Conservation (phyloP, 2,797 vertebrate species). For the Eleutherodactylus coqui region DNA sequence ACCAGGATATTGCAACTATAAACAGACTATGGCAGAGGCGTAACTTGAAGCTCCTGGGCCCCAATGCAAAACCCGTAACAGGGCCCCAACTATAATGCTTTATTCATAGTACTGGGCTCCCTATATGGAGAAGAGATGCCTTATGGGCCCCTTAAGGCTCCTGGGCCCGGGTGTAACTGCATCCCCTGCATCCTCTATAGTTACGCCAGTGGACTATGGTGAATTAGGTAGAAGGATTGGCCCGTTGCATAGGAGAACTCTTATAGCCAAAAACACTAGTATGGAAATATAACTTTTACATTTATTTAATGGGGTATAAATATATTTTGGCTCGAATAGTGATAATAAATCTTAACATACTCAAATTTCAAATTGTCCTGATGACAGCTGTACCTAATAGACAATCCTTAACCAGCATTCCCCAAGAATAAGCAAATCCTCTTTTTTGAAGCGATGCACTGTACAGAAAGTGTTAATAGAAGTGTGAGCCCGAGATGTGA, state of each 20-base stretch:
- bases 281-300: conserved; percentile 23
- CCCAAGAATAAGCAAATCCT: conserved; percentile 2
- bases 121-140: too few species aligned
- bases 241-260: neutral
- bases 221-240: neutral
- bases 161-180: too few species aligned
- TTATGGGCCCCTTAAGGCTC: too few species aligned
- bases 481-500: neutral
- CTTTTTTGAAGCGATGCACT: neutral
- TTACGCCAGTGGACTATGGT: too few species aligned
- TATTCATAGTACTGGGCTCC: too few species aligned
- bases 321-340: conserved; percentile 35
- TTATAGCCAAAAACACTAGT: neutral
- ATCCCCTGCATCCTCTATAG: too few species aligned
- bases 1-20: neutral
- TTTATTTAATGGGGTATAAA: neutral
- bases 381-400: conserved; percentile 32
- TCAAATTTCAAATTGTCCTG: conserved; percentile 31
- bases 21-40: too few species aligned
- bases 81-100: too few species aligned
- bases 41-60: too few species aligned
- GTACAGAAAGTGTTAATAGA: conserved; percentile 34
- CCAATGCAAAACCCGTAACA: too few species aligned
- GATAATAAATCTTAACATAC: conserved; percentile 35
- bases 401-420: neutral